Base-by-base conservation (phyloP, 2,797 vertebrate genomes). In the Betta splendens region DNA sequence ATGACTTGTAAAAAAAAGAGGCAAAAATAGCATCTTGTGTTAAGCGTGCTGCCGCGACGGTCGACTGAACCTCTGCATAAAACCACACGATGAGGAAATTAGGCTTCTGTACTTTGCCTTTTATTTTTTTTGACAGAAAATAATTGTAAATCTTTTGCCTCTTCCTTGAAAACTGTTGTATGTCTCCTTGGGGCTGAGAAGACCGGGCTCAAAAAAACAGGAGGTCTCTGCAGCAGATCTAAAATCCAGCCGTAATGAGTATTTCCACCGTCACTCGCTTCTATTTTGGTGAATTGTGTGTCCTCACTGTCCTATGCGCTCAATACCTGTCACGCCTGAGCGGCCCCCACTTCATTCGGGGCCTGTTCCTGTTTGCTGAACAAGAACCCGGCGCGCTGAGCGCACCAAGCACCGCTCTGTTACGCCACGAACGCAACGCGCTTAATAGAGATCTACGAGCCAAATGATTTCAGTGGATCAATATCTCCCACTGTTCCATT, bases 311-410 rank as follows among this genome's bases (percentile, higher is more conserved):
- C 68, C 48, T 54, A 18, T 56, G 47, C 49, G 62, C 64, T 78
- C 53, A 62, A 64, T 64, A 23, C 62, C 52, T 33, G 53, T 70
- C 70, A 75, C 20, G 63, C 58, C 56, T 81, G 76, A 80, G 70
- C 71, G 72, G 39, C 69, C 42, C 52, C 71, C 35, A 10, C 42
- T 72, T 72, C 57, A 65, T 57, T 70, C 69, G 21, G 20, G 61
- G 47, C 36, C 69, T 48, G 33, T 43, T 69, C 47, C 25, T 18
- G n/a, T 57, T 69, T 60, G 42, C 52, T 3, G n/a, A 23, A 45
- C 44, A 43, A 65, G 53, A 70, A 69, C 37, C 65, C 49, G 53
- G 22, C 25, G 11, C 37, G 40, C 51, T 43, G 48, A 42, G 42
- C 40, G 43, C 33, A 18, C 16, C 44, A 11, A 55, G 36, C 18